Conservation (phyloP, 2,888 invertebrate species). For the Melanophora roralis region DNA sequence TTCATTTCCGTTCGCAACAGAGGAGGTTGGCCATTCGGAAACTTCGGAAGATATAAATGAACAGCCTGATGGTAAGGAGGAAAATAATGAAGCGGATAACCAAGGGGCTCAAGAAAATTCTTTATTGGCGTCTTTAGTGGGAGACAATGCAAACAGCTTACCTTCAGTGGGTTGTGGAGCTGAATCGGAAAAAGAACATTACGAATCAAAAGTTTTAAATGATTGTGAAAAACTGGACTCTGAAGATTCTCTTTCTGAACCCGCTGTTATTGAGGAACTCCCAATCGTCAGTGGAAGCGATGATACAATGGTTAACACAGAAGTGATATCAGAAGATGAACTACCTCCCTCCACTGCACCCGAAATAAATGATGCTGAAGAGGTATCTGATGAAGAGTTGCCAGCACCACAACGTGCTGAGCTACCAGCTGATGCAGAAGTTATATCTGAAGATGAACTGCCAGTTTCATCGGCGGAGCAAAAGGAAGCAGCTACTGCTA, state of each 20-base stretch:
- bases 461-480: conserved; percentile 77
- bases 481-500: conserved; percentile 6
- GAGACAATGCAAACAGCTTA: conserved; percentile 77
- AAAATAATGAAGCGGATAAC: conserved; percentile 66
- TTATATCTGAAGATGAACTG: conserved; percentile 90
- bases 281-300: conserved; percentile 71
- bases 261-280: conserved; percentile 72
- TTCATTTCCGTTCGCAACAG: conserved; percentile 75
- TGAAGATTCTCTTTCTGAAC: conserved; percentile 73
- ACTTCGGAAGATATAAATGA: conserved; percentile 74
- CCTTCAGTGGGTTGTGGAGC: conserved; percentile 76
- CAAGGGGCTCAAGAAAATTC: conserved; percentile 74
- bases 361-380: conserved; percentile 89
- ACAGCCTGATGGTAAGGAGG: conserved; percentile 67
- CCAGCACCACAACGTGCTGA: conserved; percentile 85
- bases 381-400: conserved; percentile 87
- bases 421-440: conserved; percentile 85
- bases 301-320: conserved; percentile 84
- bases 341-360: conserved; percentile 84
- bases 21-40: conserved; percentile 72
- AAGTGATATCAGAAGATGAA: conserved; percentile 91
- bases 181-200: conserved; percentile 70
- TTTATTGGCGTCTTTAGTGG: conserved; percentile 75
- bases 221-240: conserved; percentile 68
- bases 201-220: conserved; percentile 67